Base-by-base conservation (phyloP, 1,140 invertebrate species). In the Varroa destructor region DNA sequence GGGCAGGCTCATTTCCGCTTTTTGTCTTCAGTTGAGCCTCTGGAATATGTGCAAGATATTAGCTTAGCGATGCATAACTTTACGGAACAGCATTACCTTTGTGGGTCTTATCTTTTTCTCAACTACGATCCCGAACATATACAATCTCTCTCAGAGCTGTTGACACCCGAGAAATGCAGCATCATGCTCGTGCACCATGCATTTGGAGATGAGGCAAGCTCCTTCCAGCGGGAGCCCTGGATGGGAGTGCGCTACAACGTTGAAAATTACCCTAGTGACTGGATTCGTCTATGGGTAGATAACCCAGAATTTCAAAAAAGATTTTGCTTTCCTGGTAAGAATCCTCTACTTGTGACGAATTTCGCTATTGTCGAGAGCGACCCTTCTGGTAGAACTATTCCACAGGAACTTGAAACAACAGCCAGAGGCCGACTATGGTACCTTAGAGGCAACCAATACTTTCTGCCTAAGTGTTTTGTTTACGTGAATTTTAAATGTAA, bases 11-110 rank as follows among this genome's bases (percentile, higher is more conserved):
- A 76, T 43, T 77, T 77, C 70, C 71, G 72, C 5, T 77, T 77
- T 72, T 70, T 76, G 56, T 81, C 82, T 74, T 81, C 82, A 72
- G 79, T 81, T 72, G 77, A 74, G 37, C 77, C 79, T 14, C 73
- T 74, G 12, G 74, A 70, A 67, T 77, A 76, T 64, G 77, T 76
- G 6, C 75, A 73, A 14, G 71, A 56, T 67, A 61, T 78, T 5
- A 71, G 80, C 46, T 71, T 74, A 8, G 70, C 72, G 43, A 74
- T 82, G 37, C 77, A 79, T 56, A 78, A 80, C 40, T 46, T 67
- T 3, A 12, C 61, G 2, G 40, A 40, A 14, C 12, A 67, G 36
- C 61, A 67, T 37, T 67, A 67, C 37, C 61, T 67, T 46, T 67
- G 61, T 37, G 61, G 61, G 10, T 67, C 40, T 10, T 40, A 67